These are phyloP conservation scores for Heterotis niloticus DNA, from an alignment of 2,113 vertebrate species.

Conservation along the genomic window DNA sequence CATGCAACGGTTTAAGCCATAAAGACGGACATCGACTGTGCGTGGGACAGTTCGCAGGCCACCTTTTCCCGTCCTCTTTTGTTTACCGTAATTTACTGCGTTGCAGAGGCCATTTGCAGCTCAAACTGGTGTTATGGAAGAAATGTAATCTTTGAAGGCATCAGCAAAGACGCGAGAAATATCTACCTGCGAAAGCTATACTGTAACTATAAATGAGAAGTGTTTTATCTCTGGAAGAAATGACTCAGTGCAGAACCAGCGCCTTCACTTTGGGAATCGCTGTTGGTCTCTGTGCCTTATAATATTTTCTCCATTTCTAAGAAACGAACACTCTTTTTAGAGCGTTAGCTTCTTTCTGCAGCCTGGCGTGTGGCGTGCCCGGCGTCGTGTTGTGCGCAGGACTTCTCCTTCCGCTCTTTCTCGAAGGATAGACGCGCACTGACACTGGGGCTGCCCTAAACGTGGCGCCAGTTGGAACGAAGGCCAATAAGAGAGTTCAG, in stretches of 20 bases:
- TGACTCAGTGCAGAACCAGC: slow-evolving; percentile 64
- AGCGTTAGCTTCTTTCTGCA: slow-evolving; percentile 29
- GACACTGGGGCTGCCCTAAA: neutral
- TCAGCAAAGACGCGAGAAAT: slow-evolving; percentile 64
- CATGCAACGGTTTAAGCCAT: too few species aligned
- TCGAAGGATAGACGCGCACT: neutral
- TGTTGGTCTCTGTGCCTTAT: slow-evolving; percentile 60
- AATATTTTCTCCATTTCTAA: slow-evolving; percentile 43
- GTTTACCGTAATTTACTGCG: slow-evolving; percentile 45
- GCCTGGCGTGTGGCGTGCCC: too few species aligned
- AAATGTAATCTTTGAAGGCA: slow-evolving; percentile 56
- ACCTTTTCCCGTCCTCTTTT: slow-evolving; percentile 44
- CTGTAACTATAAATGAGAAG: slow-evolving; percentile 75
- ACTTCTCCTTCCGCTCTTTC: neutral
- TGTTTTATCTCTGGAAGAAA: slow-evolving; percentile 60
- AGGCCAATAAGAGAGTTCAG: neutral
- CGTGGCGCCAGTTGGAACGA: neutral
- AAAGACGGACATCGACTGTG: too few species aligned
- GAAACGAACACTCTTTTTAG: slow-evolving; percentile 39
- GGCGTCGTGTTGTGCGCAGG: neutral
- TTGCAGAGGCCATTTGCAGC: slow-evolving; percentile 55
- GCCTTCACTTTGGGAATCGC: slow-evolving; percentile 63
- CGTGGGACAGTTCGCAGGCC: neutral
- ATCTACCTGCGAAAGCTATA: slow-evolving; percentile 67
- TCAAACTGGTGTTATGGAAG: neutral